These are phyloP conservation scores for Melanotus villosus DNA, from an alignment of 2,888 invertebrate species.

Conservation along the genomic window DNA sequence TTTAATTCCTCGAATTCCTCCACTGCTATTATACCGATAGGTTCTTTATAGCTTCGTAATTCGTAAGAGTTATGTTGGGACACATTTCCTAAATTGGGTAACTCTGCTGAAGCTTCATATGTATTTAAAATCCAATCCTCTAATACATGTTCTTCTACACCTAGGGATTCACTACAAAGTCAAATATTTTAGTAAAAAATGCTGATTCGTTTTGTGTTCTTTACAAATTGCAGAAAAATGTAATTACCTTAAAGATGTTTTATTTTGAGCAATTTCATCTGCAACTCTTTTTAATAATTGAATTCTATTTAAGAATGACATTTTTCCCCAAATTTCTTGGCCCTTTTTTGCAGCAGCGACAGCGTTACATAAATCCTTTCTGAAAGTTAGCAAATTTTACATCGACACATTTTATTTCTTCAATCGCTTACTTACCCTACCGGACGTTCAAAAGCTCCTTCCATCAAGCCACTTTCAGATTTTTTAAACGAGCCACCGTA, in stretches of 20 bases:
- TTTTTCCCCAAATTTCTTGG: constrained; percentile 63
- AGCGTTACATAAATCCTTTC: constrained; percentile 66
- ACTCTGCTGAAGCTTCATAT: constrained; percentile 47
- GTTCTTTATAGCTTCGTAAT: constrained; percentile 52
- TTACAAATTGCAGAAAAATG: no score
- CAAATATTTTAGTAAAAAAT: no score
- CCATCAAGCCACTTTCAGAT: constrained; percentile 36
- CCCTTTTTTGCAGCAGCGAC: constrained; percentile 70
- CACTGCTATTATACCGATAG: constrained; percentile 59
- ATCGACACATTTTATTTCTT: no score
- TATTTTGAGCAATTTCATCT: constrained; percentile 47
- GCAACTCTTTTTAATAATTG: constrained; percentile 53
- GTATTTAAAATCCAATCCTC: constrained; percentile 50
- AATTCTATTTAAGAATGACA: constrained; percentile 48
- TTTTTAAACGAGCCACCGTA: constrained; percentile 40
- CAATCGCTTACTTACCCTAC: constrained; percentile 1
- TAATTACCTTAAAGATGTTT: no score
- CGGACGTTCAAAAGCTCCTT: not conserved
- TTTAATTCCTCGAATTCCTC: constrained; percentile 47
- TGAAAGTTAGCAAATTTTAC: no score
- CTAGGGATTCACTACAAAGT: no score
- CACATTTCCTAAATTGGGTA: constrained; percentile 19
- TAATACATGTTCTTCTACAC: no score
- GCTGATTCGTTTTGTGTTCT: no score
- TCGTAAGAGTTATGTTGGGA: constrained; percentile 44